Conservation (phyloP, 2,113 vertebrate genomes). For the Lates calcarifer region DNA sequence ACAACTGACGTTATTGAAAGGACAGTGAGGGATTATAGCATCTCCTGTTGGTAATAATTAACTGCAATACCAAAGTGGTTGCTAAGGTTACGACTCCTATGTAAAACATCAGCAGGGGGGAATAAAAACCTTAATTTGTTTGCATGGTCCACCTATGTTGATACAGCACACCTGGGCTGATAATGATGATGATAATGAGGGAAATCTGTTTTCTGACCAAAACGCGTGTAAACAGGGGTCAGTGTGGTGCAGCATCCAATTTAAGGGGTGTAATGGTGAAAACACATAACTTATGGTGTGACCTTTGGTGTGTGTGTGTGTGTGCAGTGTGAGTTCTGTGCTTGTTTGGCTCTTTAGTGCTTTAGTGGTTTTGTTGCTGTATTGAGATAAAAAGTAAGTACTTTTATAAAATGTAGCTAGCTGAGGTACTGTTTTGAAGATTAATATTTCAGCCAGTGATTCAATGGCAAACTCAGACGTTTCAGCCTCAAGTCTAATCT, state of each 20-base stretch:
- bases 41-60: slow-evolving; percentile 41
- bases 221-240: background rate
- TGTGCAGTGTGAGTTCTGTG: background rate
- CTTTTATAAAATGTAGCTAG: background rate
- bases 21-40: background rate
- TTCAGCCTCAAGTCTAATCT: background rate
- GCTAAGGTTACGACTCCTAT: background rate
- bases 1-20: background rate
- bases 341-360: background rate
- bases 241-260: background rate
- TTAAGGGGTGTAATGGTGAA: background rate
- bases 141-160: slow-evolving; percentile 29
- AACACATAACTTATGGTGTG: background rate
- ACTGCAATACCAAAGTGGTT: slow-evolving; percentile 3
- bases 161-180: background rate
- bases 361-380: background rate
- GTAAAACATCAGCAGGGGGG: background rate
- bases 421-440: too few relatives aligned
- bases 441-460: background rate
- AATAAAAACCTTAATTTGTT: slow-evolving; percentile 22
- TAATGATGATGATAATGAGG: background rate
- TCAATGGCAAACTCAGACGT: background rate
- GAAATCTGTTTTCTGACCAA: background rate
- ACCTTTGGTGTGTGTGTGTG: background rate
- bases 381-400: background rate